phyloP scores from a whole-genome alignment of 2,888 invertebrate genomes.

The Dynastes maya region DNA sequence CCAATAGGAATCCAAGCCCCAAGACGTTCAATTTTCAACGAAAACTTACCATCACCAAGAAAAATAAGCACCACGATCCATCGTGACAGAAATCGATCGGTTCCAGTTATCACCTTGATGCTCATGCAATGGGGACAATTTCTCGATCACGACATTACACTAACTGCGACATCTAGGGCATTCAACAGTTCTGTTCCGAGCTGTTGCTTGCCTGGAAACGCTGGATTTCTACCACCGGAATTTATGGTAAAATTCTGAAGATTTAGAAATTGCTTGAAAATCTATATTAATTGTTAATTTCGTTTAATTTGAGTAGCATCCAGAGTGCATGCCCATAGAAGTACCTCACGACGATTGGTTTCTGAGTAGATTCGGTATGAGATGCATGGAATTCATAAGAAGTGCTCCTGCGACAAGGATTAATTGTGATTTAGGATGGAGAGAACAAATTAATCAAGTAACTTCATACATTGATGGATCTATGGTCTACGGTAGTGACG shows the following conservation, averaged over 20 bases:
- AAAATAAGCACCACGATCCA: conserved; percentile 82
- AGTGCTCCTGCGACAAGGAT: conserved; percentile 87
- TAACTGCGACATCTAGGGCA: conserved; percentile 83
- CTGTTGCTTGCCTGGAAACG: conserved; percentile 80
- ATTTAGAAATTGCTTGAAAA: background rate
- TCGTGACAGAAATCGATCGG: conserved; percentile 77
- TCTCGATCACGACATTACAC: conserved; percentile 90
- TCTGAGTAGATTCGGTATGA: conserved; percentile 79
- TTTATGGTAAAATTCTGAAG: conserved; percentile 73
- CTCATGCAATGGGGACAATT: conserved; percentile 95
- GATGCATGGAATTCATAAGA: conserved; percentile 87
- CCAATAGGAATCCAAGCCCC: conserved; percentile 71
- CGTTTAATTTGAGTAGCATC: conserved; percentile 76
- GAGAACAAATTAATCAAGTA: conserved; percentile 89
- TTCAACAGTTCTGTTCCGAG: conserved; percentile 86
- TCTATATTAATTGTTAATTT: background rate
- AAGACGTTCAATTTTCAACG: conserved; percentile 75
- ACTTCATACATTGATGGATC: conserved; percentile 89
- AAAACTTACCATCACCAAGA: conserved; percentile 81
- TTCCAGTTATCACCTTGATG: conserved; percentile 82
- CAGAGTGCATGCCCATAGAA: conserved; percentile 88
- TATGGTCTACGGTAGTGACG: conserved; percentile 85
- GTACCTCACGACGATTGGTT: conserved; percentile 83
- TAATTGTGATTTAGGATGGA: conserved; percentile 86
- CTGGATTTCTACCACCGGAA: conserved; percentile 75